A percentile compares a stretch with the other conserved stretches of the same genome.
Conservation (phyloP, 2,113 vertebrate species). For the Engraulis encrasicolus region DNA sequence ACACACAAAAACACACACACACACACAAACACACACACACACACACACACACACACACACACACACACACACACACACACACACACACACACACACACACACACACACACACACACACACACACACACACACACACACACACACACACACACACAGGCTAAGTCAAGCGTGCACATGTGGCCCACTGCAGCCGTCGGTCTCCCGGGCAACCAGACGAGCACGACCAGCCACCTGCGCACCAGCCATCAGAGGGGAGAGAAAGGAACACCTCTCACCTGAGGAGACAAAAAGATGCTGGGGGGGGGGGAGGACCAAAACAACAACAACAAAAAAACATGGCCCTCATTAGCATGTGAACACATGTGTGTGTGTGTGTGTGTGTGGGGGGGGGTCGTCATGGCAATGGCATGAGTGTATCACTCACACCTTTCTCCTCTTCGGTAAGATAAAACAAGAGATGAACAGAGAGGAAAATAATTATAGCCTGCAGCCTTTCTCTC, state of each 20-base stretch:
- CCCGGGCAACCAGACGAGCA: constrained; percentile 32
- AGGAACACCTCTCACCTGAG: constrained; percentile 12
- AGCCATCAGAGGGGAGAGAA: neutral
- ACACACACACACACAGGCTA: too few relatives aligned
- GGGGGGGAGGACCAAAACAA: neutral
- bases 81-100: too few relatives aligned
- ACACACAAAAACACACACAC: too few relatives aligned
- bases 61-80: too few relatives aligned
- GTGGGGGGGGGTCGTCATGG: constrained; percentile 48
- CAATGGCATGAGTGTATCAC: constrained; percentile 20
- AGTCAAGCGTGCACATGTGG: neutral
- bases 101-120: too few relatives aligned
- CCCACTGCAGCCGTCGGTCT: neutral
- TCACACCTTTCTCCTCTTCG: constrained; percentile 39
- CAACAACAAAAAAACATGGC: constrained; percentile 19
- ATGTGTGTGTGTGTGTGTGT: constrained; percentile 18
- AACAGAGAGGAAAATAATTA: neutral
- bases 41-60: too few relatives aligned
- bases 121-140: too few relatives aligned
- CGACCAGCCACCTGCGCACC: neutral
- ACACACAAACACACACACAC: too few relatives aligned
- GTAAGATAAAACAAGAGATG: constrained; percentile 15
- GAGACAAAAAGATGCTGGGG: neutral
- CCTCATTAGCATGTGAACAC: constrained; percentile 29
- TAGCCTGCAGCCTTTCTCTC: neutral